Conservation (phyloP, 1,140 invertebrate genomes). For the Cydia strobilella region DNA sequence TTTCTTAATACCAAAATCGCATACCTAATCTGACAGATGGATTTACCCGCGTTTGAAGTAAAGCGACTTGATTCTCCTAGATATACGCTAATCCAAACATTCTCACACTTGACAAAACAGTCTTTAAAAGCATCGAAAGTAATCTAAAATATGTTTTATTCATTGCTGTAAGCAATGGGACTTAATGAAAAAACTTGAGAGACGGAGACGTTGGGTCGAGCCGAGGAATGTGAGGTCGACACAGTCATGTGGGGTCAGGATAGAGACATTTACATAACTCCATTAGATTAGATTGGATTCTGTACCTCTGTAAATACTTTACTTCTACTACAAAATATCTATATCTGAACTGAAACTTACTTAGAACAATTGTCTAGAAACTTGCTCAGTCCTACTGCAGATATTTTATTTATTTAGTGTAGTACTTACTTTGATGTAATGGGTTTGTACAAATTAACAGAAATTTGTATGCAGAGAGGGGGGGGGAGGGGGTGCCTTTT, state of each 20-base stretch:
- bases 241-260: conserved; percentile 25
- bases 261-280: conserved; percentile 28
- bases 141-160: conserved; percentile 43
- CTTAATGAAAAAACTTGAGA: conserved; percentile 54
- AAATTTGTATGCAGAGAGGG: too few species aligned
- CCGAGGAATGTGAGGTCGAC: conserved; percentile 25
- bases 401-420: not conserved
- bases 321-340: not conserved
- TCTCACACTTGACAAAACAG: not conserved
- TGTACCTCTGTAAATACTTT: conserved; percentile 21
- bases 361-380: not conserved
- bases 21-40: too few species aligned
- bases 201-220: conserved; percentile 18
- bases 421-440: not conserved
- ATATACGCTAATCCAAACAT: not conserved
- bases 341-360: not conserved
- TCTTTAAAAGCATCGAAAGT: conserved; percentile 28
- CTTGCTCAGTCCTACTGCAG: not conserved
- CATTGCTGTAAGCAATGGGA: conserved; percentile 44
- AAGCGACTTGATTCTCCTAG: not conserved
- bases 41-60: too few species aligned
- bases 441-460: too few species aligned
- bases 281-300: conserved; percentile 28
- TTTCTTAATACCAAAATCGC: too few species aligned
- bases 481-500: too few species aligned